A percentile compares a stretch with the other conserved stretches of the same genome.
phyloP scores from a whole-genome alignment of 1,140 invertebrate species.

The Drosophila orena region DNA sequence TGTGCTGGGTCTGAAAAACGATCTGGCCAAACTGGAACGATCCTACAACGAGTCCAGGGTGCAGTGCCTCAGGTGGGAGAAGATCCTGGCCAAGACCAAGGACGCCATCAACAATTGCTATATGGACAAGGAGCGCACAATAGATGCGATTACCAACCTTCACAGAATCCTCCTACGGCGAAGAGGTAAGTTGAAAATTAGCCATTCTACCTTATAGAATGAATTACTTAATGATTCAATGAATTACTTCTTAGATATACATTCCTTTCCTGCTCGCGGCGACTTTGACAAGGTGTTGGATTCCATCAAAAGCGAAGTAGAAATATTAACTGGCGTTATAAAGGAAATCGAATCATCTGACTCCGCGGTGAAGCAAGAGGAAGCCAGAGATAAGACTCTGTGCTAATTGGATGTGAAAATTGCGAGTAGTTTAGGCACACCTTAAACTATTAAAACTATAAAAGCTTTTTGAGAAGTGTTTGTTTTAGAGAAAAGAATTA shows the following conservation, averaged over 20 bases:
- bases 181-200: constrained; percentile 34
- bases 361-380: neutral
- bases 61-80: constrained; percentile 73
- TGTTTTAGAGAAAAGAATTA: too few species aligned
- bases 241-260: constrained; percentile 8
- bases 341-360: constrained; percentile 35
- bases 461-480: neutral
- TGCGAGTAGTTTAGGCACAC: neutral
- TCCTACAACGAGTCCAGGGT: constrained; percentile 63
- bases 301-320: constrained; percentile 70
- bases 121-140: constrained; percentile 56
- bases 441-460: neutral
- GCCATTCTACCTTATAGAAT: too few species aligned
- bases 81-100: constrained; percentile 68
- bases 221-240: too few species aligned
- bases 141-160: constrained; percentile 60
- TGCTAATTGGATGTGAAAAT: constrained; percentile 26
- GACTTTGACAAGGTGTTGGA: constrained; percentile 63
- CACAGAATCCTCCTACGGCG: constrained; percentile 62
- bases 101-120: constrained; percentile 43
- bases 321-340: constrained; percentile 61
- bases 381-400: neutral
- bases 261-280: neutral
- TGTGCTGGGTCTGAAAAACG: constrained; percentile 79
- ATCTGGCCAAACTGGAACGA: constrained; percentile 67